Evolutionary conservation across 2,888 invertebrate genomes (phyloP), one percentile per base, ranked within the genome.

Genomic region (Griposia aprilina): DNA sequence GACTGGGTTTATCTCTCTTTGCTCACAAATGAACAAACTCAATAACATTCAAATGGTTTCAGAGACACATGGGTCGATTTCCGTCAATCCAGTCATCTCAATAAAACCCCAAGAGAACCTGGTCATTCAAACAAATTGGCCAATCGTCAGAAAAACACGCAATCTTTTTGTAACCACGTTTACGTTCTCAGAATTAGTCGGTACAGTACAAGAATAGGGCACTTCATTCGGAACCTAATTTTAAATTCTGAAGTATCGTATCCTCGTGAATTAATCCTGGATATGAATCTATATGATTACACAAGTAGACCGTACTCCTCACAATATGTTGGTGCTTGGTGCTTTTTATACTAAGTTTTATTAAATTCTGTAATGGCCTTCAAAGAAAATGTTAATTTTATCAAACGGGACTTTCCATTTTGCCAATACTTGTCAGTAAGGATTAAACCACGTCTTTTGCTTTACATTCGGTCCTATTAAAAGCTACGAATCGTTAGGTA

Each of bases 211-310:
- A 82, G 86, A 82, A 86, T 83, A 83, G 83, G 78, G 57, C 72
- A 86, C 83, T 83, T 72, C 55, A 72, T 72, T 65, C 65, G 83
- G 30, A 71, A 72, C 68, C 83, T 86, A 83, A 86, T 82, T 86
- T 57, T 82, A 73, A 48, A 65, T 48, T 63, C 50, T 82, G 83
- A 55, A 72, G 78, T 66, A 72, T 76, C 59, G 72, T 72, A 69
- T 82, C 63, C 67, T 45, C 26, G 52, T 55, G n/a, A 71, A 68
- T 85, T 70, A 81, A 85, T 57, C 45, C 60, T 30, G n/a, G 30
- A 10, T 50, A 59, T 0, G 7, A 15, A 55, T 6, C 17, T 52
- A 55, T 26, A n/a, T 48, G n/a, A 45, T 55, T 52, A 20, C 10
- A 41, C 30, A 41, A 20, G 11, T 26, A 48, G n/a, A 41, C 41